Evolutionary conservation across 2,888 invertebrate genomes (phyloP), one percentile per base, ranked within the genome.

Genomic region (Oxytorus armatus): DNA sequence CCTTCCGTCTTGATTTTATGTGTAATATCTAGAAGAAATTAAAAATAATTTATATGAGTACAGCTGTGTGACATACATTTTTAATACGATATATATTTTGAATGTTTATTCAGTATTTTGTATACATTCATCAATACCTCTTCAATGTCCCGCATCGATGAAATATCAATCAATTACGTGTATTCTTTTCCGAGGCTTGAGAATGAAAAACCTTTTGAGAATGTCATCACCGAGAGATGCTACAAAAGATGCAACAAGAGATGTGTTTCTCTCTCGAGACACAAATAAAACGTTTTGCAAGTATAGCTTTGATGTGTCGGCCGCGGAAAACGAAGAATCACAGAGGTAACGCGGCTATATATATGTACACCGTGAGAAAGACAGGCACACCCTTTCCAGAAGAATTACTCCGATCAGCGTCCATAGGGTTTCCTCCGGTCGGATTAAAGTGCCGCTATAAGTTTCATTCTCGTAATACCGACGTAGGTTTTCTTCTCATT

Each of bases 401-500:
- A 63, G 63, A 79, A 75, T 75, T 23, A 65, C 65, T 63, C 39
- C 55, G 74, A 74, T 74, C 59, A 78, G 66, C 55, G 47, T 53
- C 25, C 39, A 39, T 39, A 66, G 33, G 63, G 65, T 65, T 75
- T 44, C 14, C 42, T n/a, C 16, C 49, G 39, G 63, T 65, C 1
- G 74, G 74, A 63, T 79, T 74, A 69, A 78, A 72, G 49, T 65
- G 36, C 11, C 53, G 69, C 49, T 55, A 44, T 70, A 70, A 79
- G 69, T 79, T 79, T 63, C 61, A 11, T 18, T 53, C 63, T 39
- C 10, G 69, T 65, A 70, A 70, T 49, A 74, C 57, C 57, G 18
- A 29, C 14, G 11, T 47, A 33, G 21, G 53, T 18, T 61, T 74
- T 68, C 51, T 21, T 53, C 25, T 61, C 44, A 36, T 53, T 36